A percentile compares a stretch with the other conserved stretches of the same genome.
phyloP scores from a whole-genome alignment of 2,888 invertebrate genomes.

The Lysandra bellargus region DNA sequence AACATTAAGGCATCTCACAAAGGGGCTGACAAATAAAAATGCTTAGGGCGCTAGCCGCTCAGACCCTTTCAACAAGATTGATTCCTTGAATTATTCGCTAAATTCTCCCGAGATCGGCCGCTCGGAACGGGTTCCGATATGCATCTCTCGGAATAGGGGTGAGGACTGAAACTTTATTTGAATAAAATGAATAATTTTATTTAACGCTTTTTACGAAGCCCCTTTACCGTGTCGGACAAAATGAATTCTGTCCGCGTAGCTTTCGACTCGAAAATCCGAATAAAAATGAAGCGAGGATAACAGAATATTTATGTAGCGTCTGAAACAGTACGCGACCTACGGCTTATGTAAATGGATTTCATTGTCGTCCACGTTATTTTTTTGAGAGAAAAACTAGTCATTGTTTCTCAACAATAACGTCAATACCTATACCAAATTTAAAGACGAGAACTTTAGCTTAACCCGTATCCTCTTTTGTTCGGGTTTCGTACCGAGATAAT shows the following conservation, averaged over 20 bases:
- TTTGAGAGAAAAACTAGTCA: constrained; percentile 21
- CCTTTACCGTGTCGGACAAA: constrained; percentile 37
- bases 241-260: constrained; percentile 34
- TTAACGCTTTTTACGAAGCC: constrained; percentile 38
- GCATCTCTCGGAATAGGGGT: constrained; percentile 35
- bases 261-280: constrained; percentile 29
- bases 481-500: background rate
- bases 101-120: constrained; percentile 35
- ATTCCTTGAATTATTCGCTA: constrained; percentile 41
- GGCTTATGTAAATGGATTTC: constrained; percentile 31
- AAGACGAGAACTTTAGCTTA: constrained; percentile 25
- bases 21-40: constrained; percentile 29
- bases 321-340: constrained; percentile 27
- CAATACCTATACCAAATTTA: background rate
- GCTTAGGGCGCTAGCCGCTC: constrained; percentile 34
- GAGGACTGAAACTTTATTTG: constrained; percentile 37
- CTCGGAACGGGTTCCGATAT: constrained; percentile 40
- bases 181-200: constrained; percentile 41
- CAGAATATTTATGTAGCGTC: constrained; percentile 27
- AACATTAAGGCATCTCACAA: background rate
- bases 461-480: constrained; percentile 26
- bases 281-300: constrained; percentile 28
- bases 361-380: constrained; percentile 4
- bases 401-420: constrained; percentile 24
- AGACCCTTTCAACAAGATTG: constrained; percentile 39